These are phyloP conservation scores for Ciconia stormi DNA, from an alignment of 2,113 vertebrate species.

Conservation along the genomic window DNA sequence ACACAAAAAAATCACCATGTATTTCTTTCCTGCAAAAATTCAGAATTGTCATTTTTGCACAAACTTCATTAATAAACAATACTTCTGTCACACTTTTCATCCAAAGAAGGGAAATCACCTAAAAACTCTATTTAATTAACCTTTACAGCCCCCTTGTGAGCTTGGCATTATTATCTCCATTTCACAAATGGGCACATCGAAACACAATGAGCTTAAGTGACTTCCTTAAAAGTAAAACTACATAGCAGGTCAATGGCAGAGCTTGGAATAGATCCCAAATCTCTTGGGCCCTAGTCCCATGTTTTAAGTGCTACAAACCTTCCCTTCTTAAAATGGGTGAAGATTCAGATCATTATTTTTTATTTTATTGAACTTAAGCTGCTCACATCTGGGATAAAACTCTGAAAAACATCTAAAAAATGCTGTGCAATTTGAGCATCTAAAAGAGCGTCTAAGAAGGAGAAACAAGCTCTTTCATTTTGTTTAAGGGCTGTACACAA, in stretches of 20 bases:
- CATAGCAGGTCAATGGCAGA: conserved; percentile 41
- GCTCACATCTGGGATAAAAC: neutral
- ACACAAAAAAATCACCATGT: neutral
- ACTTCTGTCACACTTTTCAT: neutral
- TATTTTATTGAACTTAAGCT: neutral
- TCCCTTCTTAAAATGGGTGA: conserved; percentile 1
- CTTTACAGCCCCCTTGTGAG: conserved; percentile 61
- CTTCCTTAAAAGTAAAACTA: conserved; percentile 54
- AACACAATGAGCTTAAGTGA: conserved; percentile 43
- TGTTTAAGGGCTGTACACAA: conserved; percentile 58
- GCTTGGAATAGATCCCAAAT: conserved; percentile 43
- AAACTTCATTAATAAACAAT: conserved; percentile 55
- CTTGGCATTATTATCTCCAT: conserved; percentile 50
- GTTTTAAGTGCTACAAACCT: conserved; percentile 24
- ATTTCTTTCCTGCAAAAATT: neutral
- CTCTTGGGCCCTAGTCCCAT: neutral
- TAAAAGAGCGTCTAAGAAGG: conserved; percentile 37
- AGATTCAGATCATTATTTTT: neutral
- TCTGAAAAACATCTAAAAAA: conserved; percentile 13
- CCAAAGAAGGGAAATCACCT: conserved; percentile 55
- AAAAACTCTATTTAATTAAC: conserved; percentile 67
- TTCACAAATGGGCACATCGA: conserved; percentile 57
- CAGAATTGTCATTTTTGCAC: neutral
- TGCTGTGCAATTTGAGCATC: conserved; percentile 3
- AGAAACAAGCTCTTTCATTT: conserved; percentile 57